A percentile compares a stretch with the other conserved stretches of the same genome.
These are phyloP conservation scores for Ictalurus furcatus DNA, from an alignment of 2,113 vertebrate genomes.

Conservation along the genomic window DNA sequence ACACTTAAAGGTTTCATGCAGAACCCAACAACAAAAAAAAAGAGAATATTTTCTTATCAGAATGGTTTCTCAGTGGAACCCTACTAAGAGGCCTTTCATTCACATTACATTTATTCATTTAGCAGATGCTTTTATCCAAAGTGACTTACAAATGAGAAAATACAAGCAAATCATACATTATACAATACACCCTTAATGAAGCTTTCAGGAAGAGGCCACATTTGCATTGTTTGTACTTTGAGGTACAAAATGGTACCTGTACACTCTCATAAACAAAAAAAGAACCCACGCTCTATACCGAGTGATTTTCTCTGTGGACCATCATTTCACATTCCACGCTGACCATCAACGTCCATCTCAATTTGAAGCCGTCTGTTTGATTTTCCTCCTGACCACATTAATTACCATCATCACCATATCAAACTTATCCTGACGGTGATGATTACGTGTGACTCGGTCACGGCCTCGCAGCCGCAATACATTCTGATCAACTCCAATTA, in stretches of 20 bases:
- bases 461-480: slow-evolving; percentile 4
- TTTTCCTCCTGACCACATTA: slow-evolving; percentile 40
- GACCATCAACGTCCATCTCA: slow-evolving; percentile 27
- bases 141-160: too few species aligned
- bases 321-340: not conserved
- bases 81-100: not conserved
- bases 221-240: not conserved
- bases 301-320: not conserved
- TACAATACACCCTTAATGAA: not conserved
- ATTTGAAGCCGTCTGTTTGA: slow-evolving; percentile 38
- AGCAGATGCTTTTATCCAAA: too few species aligned
- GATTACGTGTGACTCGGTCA: slow-evolving; percentile 38
- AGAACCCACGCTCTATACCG: not conserved
- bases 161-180: not conserved
- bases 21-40: not conserved
- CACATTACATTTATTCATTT: too few species aligned
- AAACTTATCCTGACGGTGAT: slow-evolving; percentile 31
- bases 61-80: not conserved
- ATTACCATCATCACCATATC: slow-evolving; percentile 43
- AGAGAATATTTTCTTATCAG: not conserved
- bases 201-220: not conserved
- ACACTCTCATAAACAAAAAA: not conserved
- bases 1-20: not conserved
- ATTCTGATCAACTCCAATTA: slow-evolving; percentile 29
- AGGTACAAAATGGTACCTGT: too few species aligned